These are phyloP conservation scores for Sinocyclocheilus anophthalmus DNA, from an alignment of 2,113 vertebrate species.

Conservation along the genomic window DNA sequence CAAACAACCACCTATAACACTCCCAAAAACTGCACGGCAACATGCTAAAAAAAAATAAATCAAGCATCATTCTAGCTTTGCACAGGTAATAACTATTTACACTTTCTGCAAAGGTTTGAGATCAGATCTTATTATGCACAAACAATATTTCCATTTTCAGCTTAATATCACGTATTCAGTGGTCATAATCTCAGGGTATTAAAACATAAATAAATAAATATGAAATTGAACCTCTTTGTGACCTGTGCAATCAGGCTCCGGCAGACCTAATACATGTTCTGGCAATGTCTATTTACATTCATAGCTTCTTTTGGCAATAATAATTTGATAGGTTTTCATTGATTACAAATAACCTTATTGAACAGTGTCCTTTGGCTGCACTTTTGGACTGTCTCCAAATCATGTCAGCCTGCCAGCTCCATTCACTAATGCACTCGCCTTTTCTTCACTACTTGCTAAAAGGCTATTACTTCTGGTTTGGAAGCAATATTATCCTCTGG, in stretches of 20 bases:
- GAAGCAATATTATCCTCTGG: neutral
- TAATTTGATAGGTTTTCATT: slow-evolving; percentile 25
- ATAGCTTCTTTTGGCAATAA: slow-evolving; percentile 13
- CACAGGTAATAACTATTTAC: neutral
- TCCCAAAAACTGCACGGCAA: neutral
- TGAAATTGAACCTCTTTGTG: neutral
- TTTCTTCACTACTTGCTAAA: neutral
- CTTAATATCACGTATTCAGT: neutral
- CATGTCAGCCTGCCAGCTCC: neutral
- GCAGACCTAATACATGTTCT: slow-evolving; percentile 12
- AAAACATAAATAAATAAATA: neutral
- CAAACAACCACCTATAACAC: neutral
- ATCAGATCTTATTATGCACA: neutral
- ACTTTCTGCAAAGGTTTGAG: neutral
- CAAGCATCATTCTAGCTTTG: neutral
- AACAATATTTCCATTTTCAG: neutral
- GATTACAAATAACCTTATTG: slow-evolving; percentile 23
- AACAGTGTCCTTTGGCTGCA: slow-evolving; percentile 22
- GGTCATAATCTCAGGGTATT: neutral
- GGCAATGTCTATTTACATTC: neutral
- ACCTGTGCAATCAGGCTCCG: neutral
- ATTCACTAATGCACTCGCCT: neutral
- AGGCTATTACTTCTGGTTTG: neutral
- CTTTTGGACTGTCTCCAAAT: slow-evolving; percentile 9
- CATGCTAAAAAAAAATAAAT: neutral